These are phyloP conservation scores for Gortyna flavago DNA, from an alignment of 2,888 invertebrate species.

Conservation along the genomic window DNA sequence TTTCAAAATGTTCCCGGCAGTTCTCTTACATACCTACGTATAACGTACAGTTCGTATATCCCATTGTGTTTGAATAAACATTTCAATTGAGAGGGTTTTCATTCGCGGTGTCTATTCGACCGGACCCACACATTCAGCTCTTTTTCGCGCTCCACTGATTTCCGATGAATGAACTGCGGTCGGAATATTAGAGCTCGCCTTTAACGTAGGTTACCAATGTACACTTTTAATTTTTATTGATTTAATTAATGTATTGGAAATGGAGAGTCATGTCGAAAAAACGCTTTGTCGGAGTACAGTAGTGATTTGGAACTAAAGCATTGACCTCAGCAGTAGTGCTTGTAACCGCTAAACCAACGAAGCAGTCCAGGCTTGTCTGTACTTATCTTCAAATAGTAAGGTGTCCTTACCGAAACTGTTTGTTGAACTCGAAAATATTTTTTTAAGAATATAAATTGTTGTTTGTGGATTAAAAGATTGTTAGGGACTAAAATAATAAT, in stretches of 20 bases:
- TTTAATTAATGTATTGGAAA: conserved; percentile 29
- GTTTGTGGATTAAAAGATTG: not conserved
- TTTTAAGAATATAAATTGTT: not conserved
- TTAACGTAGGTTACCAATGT: conserved; percentile 49
- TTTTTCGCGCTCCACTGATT: conserved; percentile 83
- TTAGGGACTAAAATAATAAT: not conserved
- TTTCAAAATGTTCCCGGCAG: conserved; percentile 6
- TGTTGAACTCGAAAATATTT: not conserved
- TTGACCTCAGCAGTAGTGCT: not conserved
- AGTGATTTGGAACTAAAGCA: too few relatives aligned
- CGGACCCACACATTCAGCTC: conserved; percentile 83
- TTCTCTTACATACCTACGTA: conserved; percentile 53
- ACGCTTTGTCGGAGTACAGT: too few relatives aligned
- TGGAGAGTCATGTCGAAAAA: too few relatives aligned
- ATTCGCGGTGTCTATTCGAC: conserved; percentile 82
- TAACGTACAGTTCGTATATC: conserved; percentile 67
- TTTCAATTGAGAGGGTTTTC: conserved; percentile 85
- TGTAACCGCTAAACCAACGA: not conserved
- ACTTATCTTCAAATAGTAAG: not conserved
- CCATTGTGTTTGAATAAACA: conserved; percentile 86
- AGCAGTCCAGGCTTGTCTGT: not conserved
- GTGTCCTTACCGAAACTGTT: not conserved
- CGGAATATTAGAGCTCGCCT: conserved; percentile 72
- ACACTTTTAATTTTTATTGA: conserved; percentile 62
- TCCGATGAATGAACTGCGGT: conserved; percentile 83